A percentile compares a stretch with the other conserved stretches of the same genome.
Evolutionary conservation across 2,888 invertebrate species (phyloP).

Genomic region (Volucella inanis): DNA sequence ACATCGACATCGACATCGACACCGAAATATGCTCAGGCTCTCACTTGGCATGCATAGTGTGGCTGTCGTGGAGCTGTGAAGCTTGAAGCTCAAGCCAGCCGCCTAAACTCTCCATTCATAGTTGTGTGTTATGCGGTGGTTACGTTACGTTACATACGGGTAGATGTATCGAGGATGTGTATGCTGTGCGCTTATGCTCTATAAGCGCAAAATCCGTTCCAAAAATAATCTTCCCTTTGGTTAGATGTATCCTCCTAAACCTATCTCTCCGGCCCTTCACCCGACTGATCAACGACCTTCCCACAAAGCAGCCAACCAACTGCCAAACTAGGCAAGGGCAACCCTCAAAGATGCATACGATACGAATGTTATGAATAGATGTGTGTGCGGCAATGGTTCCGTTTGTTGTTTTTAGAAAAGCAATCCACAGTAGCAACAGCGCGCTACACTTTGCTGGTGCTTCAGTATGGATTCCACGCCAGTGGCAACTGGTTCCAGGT

Average conservation of each 20-base stretch:
- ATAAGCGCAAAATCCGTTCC: conserved; percentile 74
- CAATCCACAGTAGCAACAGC: conserved; percentile 17
- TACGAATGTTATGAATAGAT: conserved; percentile 2
- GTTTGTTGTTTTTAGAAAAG: conserved; percentile 51
- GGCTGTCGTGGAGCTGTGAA: conserved; percentile 52
- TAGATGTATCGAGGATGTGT: conserved; percentile 49
- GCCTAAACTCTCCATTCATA: conserved; percentile 68
- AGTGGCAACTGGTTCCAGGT: not conserved
- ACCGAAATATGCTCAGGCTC: conserved; percentile 25
- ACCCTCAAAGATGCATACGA: conserved; percentile 53
- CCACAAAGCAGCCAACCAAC: conserved; percentile 47
- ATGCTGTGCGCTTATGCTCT: conserved; percentile 61
- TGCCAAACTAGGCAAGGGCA: conserved; percentile 69
- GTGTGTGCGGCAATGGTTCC: conserved; percentile 22
- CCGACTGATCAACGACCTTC: not conserved
- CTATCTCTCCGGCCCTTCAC: conserved; percentile 25
- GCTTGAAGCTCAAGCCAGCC: conserved; percentile 62
- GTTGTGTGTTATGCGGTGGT: conserved; percentile 62
- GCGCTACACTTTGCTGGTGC: conserved; percentile 10
- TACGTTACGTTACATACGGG: conserved; percentile 9
- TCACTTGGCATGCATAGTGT: conserved; percentile 26
- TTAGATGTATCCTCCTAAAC: conserved; percentile 54
- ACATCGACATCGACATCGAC: conserved; percentile 3
- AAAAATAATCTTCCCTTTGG: conserved; percentile 71
- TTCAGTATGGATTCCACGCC: too few species aligned